Conservation (phyloP, 2,113 vertebrate species). For the Mastomys natalensis region DNA sequence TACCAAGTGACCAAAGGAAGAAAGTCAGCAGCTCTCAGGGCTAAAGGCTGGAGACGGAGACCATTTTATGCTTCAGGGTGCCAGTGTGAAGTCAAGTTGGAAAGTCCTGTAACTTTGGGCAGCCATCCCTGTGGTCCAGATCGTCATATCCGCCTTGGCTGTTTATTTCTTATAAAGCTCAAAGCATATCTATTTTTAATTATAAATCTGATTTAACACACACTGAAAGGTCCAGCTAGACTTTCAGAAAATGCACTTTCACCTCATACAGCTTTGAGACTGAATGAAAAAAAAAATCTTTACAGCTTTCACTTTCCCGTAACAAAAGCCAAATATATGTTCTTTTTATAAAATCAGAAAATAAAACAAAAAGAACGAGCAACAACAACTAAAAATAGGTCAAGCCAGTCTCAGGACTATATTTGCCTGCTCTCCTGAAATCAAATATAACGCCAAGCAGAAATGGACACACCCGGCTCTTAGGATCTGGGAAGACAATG, state of each 20-base stretch:
- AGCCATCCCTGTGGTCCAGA: not conserved
- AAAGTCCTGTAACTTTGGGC: not conserved
- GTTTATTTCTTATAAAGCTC: slow-evolving; percentile 18
- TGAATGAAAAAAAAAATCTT: not conserved
- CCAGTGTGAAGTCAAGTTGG: not conserved
- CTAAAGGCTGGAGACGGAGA: not conserved
- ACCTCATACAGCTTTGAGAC: not conserved
- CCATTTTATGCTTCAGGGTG: not conserved
- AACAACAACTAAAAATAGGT: not conserved
- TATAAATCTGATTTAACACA: not conserved
- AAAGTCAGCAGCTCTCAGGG: slow-evolving; percentile 38
- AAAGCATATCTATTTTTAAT: slow-evolving; percentile 52
- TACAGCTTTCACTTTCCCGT: not conserved
- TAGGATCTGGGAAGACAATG: not conserved
- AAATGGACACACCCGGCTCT: not conserved
- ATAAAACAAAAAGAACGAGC: not conserved
- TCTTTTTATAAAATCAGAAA: slow-evolving; percentile 47
- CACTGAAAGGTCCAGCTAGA: not conserved
- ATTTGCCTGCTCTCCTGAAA: not conserved
- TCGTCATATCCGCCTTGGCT: not conserved
- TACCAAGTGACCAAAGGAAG: slow-evolving; percentile 51
- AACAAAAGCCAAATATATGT: not conserved
- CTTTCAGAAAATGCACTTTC: slow-evolving; percentile 32
- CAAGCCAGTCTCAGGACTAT: not conserved
- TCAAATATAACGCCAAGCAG: not conserved